Base-by-base conservation (phyloP, 2,113 vertebrate genomes). In the Benitochromis conjunctus region DNA sequence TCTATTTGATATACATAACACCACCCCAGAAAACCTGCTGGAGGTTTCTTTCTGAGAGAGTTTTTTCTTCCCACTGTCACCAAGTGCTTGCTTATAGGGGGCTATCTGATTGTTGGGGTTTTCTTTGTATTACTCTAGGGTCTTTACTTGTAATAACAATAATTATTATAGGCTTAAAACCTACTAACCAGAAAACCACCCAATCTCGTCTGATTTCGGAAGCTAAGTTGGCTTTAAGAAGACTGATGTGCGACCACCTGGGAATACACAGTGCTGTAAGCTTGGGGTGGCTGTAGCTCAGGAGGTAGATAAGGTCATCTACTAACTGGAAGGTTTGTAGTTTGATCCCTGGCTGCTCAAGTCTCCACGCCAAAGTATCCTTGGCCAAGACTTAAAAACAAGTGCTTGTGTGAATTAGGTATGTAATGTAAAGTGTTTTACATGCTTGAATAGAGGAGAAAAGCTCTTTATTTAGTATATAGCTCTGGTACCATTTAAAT, bases 281-380 rank as follows among this genome's bases (percentile, higher is more conserved):
- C 10, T 64, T 64, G 34, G 34, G 34, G 34, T 64, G 60, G 34
- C 34, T 38, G 19, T 38, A 13, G 60, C 60, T 38, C 34, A 64
- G 19, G 60, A 64, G 60, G 60, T 38, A 38, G 34, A 64, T 1
- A 64, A 64, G 34, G 60, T 64, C 18, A 38, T n/a, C 4, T 64
- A 64, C 18, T 64, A 38, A 64, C n/a, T 38, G 60, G 60, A 64
- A 38, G 60, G 18, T 38, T 64, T 18, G 60, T 38, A 64, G 60
- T 64, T 64, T 64, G 18, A 64, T 38, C 12, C 60, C 31, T 64
- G 60, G 60, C 18, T 64, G 18, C 60, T 64, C 1, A 18, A 1
- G 60, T 64, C 60, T 38, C 31, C 2, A 0, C 0, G 4, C 31
- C 18, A 64, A 64, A 3, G 31, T 38, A 38, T 64, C 60, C 10